Base-by-base conservation (phyloP, 2,888 invertebrate species). In the Drosophila prolongata region DNA sequence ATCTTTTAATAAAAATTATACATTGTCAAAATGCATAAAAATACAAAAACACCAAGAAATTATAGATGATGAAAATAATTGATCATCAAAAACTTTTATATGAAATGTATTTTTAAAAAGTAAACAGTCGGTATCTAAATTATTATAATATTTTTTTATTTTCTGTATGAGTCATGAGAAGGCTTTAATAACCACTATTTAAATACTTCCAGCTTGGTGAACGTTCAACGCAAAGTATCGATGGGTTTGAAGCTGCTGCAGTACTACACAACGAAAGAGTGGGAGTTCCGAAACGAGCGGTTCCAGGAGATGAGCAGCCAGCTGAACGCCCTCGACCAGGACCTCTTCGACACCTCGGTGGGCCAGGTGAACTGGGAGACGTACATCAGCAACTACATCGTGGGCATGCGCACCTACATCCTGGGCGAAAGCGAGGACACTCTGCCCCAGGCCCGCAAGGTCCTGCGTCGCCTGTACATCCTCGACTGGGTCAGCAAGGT, bases 381-480 rank as follows among this genome's bases (percentile, higher is more conserved):
- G 0, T 97, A 95, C 88, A 90, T 96, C 76, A 93, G 94, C 77
- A 94, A 93, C 89, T 97, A 97, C 87, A 94, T 98, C 35, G 93
- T 96, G 75, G 98, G 98, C 0, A 95, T 96, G n/a, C 94, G 98
- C 14, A 95, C 95, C 78, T 98, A 94, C 90, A 96, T 97, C 87
- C 93, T 97, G 62, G 97, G 97, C 75, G 98, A 98, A 81, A 95
- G 96, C 80, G 95, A 95, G 0, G 93, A 95, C 10, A 96, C 96
- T 0, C 89, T 98, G 24, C 96, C 97, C 0, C 93, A 95, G 46
- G 96, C 97, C 0, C 93, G 93, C 80, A 85, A 76, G 35, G 65
- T 91, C 1, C 68, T 91, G 6, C 86, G 83, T 0, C 86, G 90
- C 62, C 90, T 94, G 16, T 94, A 93, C 84, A 93, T 93, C 75